Evolutionary conservation across 2,797 vertebrate species (phyloP), one percentile per base, ranked within the genome.

Genomic region (Echiichthys vipera): DNA sequence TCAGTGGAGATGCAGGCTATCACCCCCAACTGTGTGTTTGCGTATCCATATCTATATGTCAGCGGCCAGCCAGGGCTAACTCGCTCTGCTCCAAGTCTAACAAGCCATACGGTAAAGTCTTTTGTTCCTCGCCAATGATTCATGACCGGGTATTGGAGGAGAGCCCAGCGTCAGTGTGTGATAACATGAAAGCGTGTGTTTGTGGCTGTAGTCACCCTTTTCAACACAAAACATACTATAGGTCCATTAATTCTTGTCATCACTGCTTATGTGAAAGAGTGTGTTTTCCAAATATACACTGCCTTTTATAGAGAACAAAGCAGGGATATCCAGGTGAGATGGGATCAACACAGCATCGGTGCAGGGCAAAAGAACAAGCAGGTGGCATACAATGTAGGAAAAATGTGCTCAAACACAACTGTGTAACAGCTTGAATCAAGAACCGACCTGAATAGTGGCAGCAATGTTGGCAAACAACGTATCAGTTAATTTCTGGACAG

Each of bases 81-180:
- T 32, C 85, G 53, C 43, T 22, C 42, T 40, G 63, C 69, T 85
- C 68, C 45, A 63, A 66, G 65, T 75, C 64, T 78, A 84, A 86
- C 74, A 71, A 80, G 73, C 66, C 40, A 56, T 57, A 66, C 20
- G 11, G 56, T 32, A 54, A 74, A 45, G 58, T 69, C 68, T 82
- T 86, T 85, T 86, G 80, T 88, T 86, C 65, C 11, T 63, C 5
- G 20, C 30, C 58, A 73, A 59, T 71, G 73, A 89, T 83, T 86
- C 71, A 84, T 67, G 77, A 67, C 74, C 24, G 2, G 17, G 50
- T 74, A 34, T 78, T 77, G 65, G 77, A 78, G 58, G 39, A 30
- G 47, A 78, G 81, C 50, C 62, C 46, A 74, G 78, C 34, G 73
- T 70, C 70, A 50, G 51, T 69, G 61, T 75, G 71, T 36, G 65